These are phyloP conservation scores for Ladona fulva DNA, from an alignment of 1,140 invertebrate species.

Conservation along the genomic window DNA sequence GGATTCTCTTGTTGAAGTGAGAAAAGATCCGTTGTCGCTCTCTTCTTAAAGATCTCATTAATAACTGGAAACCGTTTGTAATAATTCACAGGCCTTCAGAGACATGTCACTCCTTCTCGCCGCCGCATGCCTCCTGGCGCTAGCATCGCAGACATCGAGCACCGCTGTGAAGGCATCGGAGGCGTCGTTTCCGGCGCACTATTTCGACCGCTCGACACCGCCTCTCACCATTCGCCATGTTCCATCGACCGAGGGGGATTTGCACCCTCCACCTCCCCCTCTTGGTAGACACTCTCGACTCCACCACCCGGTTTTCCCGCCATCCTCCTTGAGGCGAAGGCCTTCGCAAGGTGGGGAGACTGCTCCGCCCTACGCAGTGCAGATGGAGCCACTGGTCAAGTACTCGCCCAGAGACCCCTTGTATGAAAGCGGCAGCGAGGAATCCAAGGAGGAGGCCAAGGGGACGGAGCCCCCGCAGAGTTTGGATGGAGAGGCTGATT, in stretches of 20 bases:
- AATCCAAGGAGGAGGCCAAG: not conserved
- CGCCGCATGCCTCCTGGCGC: too few species aligned
- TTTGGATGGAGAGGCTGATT: not conserved
- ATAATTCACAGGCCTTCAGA: too few species aligned
- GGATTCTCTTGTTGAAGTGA: too few species aligned
- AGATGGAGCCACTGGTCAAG: slow-evolving; percentile 68
- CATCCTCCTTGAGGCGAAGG: not conserved
- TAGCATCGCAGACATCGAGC: too few species aligned
- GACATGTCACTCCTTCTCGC: too few species aligned
- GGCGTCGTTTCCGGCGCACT: not conserved
- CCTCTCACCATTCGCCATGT: not conserved
- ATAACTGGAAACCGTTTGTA: too few species aligned
- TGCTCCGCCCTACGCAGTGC: slow-evolving; percentile 60
- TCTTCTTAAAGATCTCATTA: too few species aligned
- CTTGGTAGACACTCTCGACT: not conserved
- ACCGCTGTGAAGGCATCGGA: too few species aligned
- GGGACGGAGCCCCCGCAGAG: not conserved
- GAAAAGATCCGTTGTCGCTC: too few species aligned
- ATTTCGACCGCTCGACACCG: not conserved
- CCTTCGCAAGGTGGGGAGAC: slow-evolving; percentile 15
- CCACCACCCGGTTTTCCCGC: not conserved
- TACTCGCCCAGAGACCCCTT: slow-evolving; percentile 68
- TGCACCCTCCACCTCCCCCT: not conserved
- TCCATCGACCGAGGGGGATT: not conserved
- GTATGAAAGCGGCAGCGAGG: slow-evolving; percentile 34